Conservation (phyloP, 1,140 invertebrate genomes). For the Zaprionus camerounensis region DNA sequence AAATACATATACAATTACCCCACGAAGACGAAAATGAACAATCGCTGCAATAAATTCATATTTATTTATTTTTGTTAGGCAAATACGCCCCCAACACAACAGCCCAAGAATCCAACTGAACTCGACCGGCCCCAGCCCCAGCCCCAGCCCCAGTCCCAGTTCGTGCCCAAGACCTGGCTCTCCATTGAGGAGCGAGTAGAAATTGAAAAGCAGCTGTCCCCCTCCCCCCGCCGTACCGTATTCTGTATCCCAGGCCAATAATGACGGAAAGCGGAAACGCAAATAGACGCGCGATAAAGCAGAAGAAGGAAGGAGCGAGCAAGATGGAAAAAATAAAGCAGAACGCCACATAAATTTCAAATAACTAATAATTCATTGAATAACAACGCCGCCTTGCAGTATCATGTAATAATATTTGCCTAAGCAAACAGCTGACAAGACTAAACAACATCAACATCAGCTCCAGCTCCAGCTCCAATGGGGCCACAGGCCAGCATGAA, state of each 20-base stretch:
- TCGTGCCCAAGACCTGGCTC: constrained; percentile 33
- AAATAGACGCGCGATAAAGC: constrained; percentile 77
- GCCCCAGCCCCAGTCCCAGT: constrained; percentile 15
- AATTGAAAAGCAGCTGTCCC: constrained; percentile 54
- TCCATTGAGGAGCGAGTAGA: constrained; percentile 50
- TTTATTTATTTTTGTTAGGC: constrained; percentile 82
- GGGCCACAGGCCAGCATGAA: constrained; percentile 24
- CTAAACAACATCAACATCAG: constrained; percentile 49
- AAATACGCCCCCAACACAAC: constrained; percentile 78
- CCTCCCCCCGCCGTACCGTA: not conserved
- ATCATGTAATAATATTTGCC: constrained; percentile 81
- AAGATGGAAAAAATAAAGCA: constrained; percentile 30
- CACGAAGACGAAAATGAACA: constrained; percentile 49
- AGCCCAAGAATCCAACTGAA: constrained; percentile 20
- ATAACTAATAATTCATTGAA: constrained; percentile 82
- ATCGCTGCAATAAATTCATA: constrained; percentile 80
- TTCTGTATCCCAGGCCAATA: constrained; percentile 40
- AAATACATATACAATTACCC: constrained; percentile 11
- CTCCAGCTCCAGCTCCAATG: not conserved
- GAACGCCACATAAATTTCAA: constrained; percentile 76
- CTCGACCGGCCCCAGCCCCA: not conserved
- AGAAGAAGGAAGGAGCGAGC: constrained; percentile 1
- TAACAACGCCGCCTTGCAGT: constrained; percentile 47
- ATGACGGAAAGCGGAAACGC: constrained; percentile 77
- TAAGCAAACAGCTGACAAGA: constrained; percentile 75